phyloP scores from a whole-genome alignment of 2,888 invertebrate species.

The Harpalus rubripes region DNA sequence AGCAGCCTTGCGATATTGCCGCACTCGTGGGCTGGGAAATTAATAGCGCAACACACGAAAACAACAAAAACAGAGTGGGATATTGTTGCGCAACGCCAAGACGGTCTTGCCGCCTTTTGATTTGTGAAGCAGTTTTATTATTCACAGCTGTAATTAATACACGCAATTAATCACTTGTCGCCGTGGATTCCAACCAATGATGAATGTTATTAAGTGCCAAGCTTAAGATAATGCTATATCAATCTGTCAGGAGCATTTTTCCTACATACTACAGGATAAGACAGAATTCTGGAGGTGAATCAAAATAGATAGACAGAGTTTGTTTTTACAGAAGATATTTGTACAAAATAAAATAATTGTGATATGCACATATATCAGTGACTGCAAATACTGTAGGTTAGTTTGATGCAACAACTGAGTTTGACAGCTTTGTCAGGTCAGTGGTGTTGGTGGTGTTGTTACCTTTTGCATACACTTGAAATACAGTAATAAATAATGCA shows the following conservation, averaged over 20 bases:
- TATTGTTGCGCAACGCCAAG: slow-evolving; percentile 38
- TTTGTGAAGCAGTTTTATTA: slow-evolving; percentile 67
- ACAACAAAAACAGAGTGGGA: slow-evolving; percentile 56
- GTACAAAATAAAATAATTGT: not conserved
- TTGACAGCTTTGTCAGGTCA: too few relatives aligned
- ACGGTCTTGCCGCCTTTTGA: slow-evolving; percentile 61
- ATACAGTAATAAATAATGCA: too few relatives aligned
- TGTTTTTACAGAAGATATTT: not conserved
- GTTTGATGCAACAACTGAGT: too few relatives aligned
- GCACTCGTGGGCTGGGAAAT: slow-evolving; percentile 53
- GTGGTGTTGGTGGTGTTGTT: too few relatives aligned
- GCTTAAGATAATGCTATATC: slow-evolving; percentile 67
- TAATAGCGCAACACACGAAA: slow-evolving; percentile 60
- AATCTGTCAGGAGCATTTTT: slow-evolving; percentile 65
- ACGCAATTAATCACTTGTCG: slow-evolving; percentile 66
- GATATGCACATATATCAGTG: not conserved
- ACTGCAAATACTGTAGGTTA: too few relatives aligned
- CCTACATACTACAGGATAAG: not conserved
- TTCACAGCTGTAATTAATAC: slow-evolving; percentile 66
- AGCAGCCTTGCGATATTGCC: slow-evolving; percentile 46
- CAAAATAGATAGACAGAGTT: not conserved
- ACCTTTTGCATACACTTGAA: too few relatives aligned
- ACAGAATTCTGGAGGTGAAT: not conserved
- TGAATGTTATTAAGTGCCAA: slow-evolving; percentile 66
- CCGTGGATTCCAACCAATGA: slow-evolving; percentile 55